Conservation (phyloP, 2,888 invertebrate genomes). For the Capitulum mitella region DNA sequence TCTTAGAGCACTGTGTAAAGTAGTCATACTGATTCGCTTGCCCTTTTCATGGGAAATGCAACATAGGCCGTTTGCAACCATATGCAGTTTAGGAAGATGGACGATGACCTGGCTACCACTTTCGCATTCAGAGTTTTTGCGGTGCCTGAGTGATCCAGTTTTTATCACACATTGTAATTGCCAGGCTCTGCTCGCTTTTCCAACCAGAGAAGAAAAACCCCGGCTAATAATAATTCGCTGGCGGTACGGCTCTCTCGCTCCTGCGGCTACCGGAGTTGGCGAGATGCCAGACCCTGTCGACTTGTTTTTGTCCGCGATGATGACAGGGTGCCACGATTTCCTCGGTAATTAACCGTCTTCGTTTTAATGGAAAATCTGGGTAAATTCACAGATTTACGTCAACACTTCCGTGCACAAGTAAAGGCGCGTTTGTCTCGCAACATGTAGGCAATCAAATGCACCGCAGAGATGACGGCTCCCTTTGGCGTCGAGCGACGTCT, state of each 20-base stretch:
- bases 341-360: neutral
- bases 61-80: too few relatives aligned
- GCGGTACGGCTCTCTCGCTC: neutral
- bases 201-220: neutral
- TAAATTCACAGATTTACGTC: neutral
- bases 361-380: neutral
- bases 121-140: conserved; percentile 1
- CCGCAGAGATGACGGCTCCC: too few relatives aligned
- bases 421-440: too few relatives aligned
- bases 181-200: neutral
- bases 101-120: neutral
- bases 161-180: neutral
- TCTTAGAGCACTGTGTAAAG: too few relatives aligned
- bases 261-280: neutral
- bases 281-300: neutral
- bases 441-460: too few relatives aligned
- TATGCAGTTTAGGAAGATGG: neutral
- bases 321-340: neutral
- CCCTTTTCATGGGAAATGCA: too few relatives aligned
- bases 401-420: too few relatives aligned
- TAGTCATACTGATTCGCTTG: too few relatives aligned
- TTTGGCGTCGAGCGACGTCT: too few relatives aligned
- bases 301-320: neutral
- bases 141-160: neutral
- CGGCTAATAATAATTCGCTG: neutral